phyloP scores from a whole-genome alignment of 2,888 invertebrate species.

The Ectemnius continuus region DNA sequence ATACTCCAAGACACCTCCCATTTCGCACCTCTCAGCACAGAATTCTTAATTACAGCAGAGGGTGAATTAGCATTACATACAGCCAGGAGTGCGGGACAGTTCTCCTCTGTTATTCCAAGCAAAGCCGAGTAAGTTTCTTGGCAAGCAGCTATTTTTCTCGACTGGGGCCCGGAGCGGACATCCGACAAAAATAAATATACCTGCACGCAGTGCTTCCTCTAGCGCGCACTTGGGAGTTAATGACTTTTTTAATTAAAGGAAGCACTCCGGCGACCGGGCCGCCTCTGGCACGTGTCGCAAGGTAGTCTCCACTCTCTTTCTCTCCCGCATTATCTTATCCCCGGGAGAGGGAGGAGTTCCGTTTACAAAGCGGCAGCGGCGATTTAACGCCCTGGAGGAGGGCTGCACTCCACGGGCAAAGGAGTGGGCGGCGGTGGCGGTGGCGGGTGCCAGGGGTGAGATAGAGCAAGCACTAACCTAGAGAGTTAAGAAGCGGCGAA shows the following conservation, averaged over 20 bases:
- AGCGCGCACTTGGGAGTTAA: conserved; percentile 35
- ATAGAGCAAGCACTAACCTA: conserved; percentile 42
- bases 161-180: conserved; percentile 12
- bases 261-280: conserved; percentile 14
- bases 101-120: background rate
- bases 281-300: conserved; percentile 25
- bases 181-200: conserved; percentile 26
- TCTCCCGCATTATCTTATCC: conserved; percentile 41
- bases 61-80: background rate
- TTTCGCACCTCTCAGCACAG: background rate
- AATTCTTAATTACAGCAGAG: background rate
- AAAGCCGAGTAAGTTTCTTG: background rate
- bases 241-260: conserved; percentile 57
- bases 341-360: conserved; percentile 24
- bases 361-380: conserved; percentile 57
- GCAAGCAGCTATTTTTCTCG: background rate
- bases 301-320: conserved; percentile 33
- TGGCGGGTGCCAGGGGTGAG: conserved; percentile 16
- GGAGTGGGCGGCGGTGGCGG: conserved; percentile 13
- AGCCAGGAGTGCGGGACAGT: background rate
- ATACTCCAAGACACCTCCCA: background rate
- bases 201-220: background rate
- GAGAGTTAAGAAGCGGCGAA: conserved; percentile 43
- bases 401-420: conserved; percentile 33
- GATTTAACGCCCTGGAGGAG: conserved; percentile 68